phyloP scores from a whole-genome alignment of 1,140 invertebrate genomes.

The Eupristina koningsbergeri region DNA sequence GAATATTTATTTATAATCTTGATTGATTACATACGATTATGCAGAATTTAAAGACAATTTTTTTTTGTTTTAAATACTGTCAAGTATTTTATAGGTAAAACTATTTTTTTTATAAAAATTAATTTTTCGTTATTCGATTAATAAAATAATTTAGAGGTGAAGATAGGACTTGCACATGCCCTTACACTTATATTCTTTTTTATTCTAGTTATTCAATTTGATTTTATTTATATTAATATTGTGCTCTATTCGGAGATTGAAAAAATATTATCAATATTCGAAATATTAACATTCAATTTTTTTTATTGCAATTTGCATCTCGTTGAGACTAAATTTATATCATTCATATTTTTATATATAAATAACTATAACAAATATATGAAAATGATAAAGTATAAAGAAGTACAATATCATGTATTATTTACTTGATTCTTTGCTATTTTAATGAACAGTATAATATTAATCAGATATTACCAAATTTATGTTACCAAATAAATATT shows the following conservation, averaged over 20 bases:
- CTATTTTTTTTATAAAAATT: not conserved
- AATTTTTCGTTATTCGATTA: not conserved
- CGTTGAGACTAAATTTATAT: not conserved
- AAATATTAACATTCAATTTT: not conserved
- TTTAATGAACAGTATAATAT: not conserved
- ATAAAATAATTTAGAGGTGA: not conserved
- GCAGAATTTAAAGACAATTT: not conserved
- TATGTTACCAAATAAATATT: not conserved
- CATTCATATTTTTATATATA: no score
- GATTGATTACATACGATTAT: not conserved
- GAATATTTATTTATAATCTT: not conserved
- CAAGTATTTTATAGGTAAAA: not conserved
- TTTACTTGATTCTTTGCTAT: constrained; percentile 1
- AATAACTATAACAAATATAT: not conserved
- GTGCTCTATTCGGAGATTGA: not conserved
- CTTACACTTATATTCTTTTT: not conserved
- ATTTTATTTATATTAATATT: not conserved
- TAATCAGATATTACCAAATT: no score
- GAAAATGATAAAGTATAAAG: not conserved
- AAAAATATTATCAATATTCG: not conserved
- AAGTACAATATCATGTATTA: not conserved
- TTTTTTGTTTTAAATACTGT: not conserved
- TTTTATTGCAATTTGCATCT: not conserved
- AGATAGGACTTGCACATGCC: not conserved
- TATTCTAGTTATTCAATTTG: not conserved